A percentile compares a stretch with the other conserved stretches of the same genome.
phyloP scores from a whole-genome alignment of 2,113 vertebrate genomes.

The Microcebus ravelobensis region DNA sequence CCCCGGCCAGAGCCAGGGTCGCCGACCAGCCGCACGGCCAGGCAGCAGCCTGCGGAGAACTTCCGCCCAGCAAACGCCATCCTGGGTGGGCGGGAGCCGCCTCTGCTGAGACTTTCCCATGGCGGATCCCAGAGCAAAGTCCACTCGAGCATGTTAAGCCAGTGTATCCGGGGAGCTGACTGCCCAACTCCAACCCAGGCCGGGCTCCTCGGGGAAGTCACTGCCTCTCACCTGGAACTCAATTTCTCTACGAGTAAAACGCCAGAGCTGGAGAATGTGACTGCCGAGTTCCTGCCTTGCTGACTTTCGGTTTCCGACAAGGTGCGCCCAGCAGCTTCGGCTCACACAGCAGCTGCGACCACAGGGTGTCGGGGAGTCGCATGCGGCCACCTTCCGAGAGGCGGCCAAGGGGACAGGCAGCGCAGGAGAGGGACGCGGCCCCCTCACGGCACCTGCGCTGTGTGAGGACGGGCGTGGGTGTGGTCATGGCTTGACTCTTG shows the following conservation, averaged over 20 bases:
- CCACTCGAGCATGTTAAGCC: too few relatives aligned
- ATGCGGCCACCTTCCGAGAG: neutral
- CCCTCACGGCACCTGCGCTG: neutral
- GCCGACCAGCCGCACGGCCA: rapidly evolving
- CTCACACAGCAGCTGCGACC: too few relatives aligned
- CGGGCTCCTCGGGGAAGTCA: neutral
- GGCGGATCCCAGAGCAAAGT: neutral
- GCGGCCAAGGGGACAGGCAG: neutral
- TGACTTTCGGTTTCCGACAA: neutral
- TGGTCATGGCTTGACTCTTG: neutral
- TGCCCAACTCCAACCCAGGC: neutral
- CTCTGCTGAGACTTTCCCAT: neutral
- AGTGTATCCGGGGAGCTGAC: neutral
- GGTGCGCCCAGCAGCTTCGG: neutral
- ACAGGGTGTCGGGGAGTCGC: neutral
- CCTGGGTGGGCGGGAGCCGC: rapidly evolving
- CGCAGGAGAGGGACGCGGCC: neutral
- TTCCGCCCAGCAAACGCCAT: too few relatives aligned
- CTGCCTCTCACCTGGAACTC: neutral
- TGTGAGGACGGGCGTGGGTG: neutral
- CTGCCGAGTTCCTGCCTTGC: neutral
- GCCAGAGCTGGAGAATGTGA: neutral
- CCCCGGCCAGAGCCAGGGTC: neutral
- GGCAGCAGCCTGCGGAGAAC: too few relatives aligned
- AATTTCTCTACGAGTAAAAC: neutral